phyloP scores from a whole-genome alignment of 2,113 vertebrate genomes.

The Odocoileus hemionus region DNA sequence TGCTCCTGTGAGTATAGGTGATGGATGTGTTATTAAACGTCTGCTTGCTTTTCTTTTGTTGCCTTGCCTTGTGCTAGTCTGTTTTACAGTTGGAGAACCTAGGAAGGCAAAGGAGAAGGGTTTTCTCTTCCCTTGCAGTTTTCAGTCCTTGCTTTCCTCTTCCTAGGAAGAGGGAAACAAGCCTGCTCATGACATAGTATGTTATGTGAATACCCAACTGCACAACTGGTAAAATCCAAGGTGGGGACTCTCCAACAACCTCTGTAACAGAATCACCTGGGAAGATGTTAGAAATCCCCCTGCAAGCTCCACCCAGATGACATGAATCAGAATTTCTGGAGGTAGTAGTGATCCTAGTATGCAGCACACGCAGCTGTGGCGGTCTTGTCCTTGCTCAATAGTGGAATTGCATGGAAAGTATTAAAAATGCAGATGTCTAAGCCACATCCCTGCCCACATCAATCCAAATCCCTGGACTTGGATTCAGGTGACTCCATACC shows the following conservation, averaged over 20 bases:
- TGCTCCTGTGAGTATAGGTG: neutral
- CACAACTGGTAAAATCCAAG: fast-evolving
- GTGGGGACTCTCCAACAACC: fast-evolving
- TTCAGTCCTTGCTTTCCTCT: neutral
- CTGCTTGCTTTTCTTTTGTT: neutral
- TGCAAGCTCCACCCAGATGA: fast-evolving
- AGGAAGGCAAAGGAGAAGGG: fast-evolving
- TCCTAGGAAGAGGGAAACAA: neutral
- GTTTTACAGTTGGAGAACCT: too few species aligned
- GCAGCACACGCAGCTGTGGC: fast-evolving
- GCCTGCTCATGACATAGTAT: fast-evolving
- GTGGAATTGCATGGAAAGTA: neutral
- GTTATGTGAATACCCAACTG: fast-evolving
- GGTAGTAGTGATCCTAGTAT: fast-evolving
- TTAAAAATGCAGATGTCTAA: neutral
- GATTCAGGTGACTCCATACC: fast-evolving
- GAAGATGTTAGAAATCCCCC: too few species aligned
- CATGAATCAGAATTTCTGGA: neutral
- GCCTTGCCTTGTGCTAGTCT: neutral
- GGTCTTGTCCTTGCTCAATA: too few species aligned
- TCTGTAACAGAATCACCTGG: neutral
- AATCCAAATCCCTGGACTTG: neutral
- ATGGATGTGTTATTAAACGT: neutral
- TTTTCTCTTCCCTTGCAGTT: too few species aligned
- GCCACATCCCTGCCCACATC: neutral